These are phyloP conservation scores for Cephonodes hylas DNA, from an alignment of 2,888 invertebrate species.

Conservation along the genomic window DNA sequence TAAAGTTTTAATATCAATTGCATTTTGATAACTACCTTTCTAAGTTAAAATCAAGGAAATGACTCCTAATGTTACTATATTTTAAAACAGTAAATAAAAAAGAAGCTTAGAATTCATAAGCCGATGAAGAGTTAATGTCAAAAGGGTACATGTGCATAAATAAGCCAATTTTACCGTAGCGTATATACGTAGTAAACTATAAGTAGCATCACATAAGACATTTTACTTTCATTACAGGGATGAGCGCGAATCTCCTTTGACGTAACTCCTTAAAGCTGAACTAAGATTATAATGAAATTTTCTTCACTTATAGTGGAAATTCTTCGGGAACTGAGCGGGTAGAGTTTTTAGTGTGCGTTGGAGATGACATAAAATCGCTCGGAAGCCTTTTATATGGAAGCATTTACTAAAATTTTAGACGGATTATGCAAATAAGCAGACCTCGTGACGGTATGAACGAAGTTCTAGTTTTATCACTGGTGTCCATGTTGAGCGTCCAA, in stretches of 20 bases:
- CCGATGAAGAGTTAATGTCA: neutral
- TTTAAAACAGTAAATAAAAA: too few relatives aligned
- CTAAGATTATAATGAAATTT: conserved; percentile 8
- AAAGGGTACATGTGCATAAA: neutral
- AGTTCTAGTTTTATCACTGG: too few relatives aligned
- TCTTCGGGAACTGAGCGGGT: neutral
- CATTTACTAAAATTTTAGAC: too few relatives aligned
- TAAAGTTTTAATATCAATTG: too few relatives aligned
- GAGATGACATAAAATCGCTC: neutral
- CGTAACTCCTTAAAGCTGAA: neutral
- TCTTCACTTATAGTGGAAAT: conserved; percentile 5
- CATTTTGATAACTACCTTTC: too few relatives aligned
- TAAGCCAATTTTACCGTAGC: neutral
- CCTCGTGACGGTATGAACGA: too few relatives aligned
- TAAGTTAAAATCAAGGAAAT: too few relatives aligned
- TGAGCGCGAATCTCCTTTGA: neutral
- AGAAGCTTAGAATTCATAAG: too few relatives aligned
- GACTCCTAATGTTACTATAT: too few relatives aligned
- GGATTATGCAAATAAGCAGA: too few relatives aligned
- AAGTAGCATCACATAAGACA: neutral
- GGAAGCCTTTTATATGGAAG: too few relatives aligned
- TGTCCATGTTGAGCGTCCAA: too few relatives aligned
- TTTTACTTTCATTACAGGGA: neutral
- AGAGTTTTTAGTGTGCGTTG: neutral
- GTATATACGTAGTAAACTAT: neutral